These are phyloP conservation scores for Novumbra hubbsi DNA, from an alignment of 2,797 vertebrate genomes.

Conservation along the genomic window DNA sequence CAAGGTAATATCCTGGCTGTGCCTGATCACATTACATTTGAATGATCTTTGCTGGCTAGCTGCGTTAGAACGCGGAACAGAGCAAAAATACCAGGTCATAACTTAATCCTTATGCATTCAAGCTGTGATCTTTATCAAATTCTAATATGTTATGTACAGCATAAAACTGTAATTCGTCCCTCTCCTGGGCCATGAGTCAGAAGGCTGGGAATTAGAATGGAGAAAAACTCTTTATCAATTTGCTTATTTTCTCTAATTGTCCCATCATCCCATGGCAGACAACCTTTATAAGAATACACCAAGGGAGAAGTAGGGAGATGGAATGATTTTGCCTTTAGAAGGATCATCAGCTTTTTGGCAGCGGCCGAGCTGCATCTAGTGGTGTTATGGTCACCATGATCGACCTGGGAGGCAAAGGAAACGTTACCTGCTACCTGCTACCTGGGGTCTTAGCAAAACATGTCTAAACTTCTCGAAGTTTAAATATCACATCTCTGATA, in stretches of 20 bases:
- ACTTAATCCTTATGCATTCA: neutral
- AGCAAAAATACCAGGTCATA: neutral
- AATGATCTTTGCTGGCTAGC: neutral
- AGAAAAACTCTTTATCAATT: conserved; percentile 35
- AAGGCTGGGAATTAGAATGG: conserved; percentile 2
- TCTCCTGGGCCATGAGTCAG: neutral
- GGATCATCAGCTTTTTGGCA: conserved; percentile 38
- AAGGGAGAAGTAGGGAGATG: conserved; percentile 44
- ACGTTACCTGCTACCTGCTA: conserved; percentile 45
- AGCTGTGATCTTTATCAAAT: neutral
- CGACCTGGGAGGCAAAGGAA: conserved; percentile 35
- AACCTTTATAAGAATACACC: conserved; percentile 44
- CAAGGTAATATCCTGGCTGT: neutral
- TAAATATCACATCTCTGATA: conserved; percentile 12
- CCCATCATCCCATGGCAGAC: conserved; percentile 1
- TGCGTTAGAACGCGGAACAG: neutral
- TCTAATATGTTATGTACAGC: conserved; percentile 1
- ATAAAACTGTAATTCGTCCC: neutral
- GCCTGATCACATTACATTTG: neutral
- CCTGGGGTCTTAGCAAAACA: conserved; percentile 43
- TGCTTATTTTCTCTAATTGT: conserved; percentile 23
- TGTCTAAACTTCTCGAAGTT: neutral
- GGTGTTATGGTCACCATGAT: conserved; percentile 56
- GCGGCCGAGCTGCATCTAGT: conserved; percentile 63
- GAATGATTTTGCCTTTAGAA: conserved; percentile 58